Percentiles rank a stretch among this genome's conserved stretches.
Conservation (phyloP, 1,140 invertebrate species). For the Anastatus disparis region DNA sequence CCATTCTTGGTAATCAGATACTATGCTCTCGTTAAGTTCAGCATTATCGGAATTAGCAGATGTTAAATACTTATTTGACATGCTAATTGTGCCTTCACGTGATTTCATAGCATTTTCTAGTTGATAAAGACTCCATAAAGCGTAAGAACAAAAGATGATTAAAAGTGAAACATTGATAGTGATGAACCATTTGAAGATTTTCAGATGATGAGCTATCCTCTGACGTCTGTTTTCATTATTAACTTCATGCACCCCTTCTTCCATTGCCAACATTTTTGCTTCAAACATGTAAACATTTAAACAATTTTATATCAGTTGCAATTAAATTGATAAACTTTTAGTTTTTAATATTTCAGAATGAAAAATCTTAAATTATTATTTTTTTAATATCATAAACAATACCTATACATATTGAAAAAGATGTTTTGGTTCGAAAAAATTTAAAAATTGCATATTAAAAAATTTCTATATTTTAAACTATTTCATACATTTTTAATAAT, state of each 20-base stretch:
- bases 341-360: no score
- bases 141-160: slow-evolving; percentile 16
- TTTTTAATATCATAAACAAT: no score
- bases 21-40: background rate
- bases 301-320: no score
- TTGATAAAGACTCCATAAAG: slow-evolving; percentile 20
- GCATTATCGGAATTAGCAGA: background rate
- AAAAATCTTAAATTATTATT: no score
- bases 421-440: no score
- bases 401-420: no score
- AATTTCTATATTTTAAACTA: no score
- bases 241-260: background rate
- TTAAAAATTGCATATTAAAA: no score
- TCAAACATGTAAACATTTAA: background rate
- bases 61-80: background rate
- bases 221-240: background rate
- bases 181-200: slow-evolving; percentile 27
- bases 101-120: background rate
- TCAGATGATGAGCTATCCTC: background rate
- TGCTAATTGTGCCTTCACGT: background rate
- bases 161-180: slow-evolving; percentile 16
- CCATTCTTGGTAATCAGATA: slow-evolving; percentile 17
- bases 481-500: no score
- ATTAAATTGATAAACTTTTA: no score
- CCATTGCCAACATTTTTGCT: slow-evolving; percentile 12